Evolutionary conservation across 2,888 invertebrate species (phyloP).

Genomic region (Trichogramma dendrolimi): DNA sequence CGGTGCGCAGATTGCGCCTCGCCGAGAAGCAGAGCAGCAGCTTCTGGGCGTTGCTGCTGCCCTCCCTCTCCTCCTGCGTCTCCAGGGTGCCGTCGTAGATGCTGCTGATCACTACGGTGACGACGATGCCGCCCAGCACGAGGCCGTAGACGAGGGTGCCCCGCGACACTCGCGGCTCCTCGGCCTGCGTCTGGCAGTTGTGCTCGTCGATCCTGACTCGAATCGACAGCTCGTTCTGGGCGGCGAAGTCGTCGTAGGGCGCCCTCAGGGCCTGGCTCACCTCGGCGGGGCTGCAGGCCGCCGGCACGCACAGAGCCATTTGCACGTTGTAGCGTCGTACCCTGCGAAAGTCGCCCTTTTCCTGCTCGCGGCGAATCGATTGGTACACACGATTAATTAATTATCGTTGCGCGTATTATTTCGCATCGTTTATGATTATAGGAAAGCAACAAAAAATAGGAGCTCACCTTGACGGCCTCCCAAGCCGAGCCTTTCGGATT

Average conservation of each 20-base stretch:
- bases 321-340: conserved; percentile 34
- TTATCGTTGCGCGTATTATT: background rate
- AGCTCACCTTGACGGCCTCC: conserved; percentile 39
- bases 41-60: conserved; percentile 13
- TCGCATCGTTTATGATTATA: background rate
- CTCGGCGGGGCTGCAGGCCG: conserved; percentile 58
- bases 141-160: conserved; percentile 30
- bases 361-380: conserved; percentile 29
- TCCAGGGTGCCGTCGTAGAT: conserved; percentile 20
- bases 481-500: conserved; percentile 40
- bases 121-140: conserved; percentile 3
- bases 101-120: conserved; percentile 13
- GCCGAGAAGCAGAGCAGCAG: conserved; percentile 41
- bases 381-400: background rate
- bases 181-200: conserved; percentile 34
- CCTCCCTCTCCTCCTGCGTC: conserved; percentile 10
- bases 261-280: conserved; percentile 56
- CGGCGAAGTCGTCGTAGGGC: conserved; percentile 49
- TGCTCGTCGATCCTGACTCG: conserved; percentile 31
- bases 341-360: conserved; percentile 39
- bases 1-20: conserved; percentile 34
- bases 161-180: conserved; percentile 30
- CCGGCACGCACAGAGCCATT: conserved; percentile 62
- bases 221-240: conserved; percentile 31
- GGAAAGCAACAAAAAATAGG: background rate